Conservation (phyloP, 2,797 vertebrate genomes). For the Cirrhinus molitorella region DNA sequence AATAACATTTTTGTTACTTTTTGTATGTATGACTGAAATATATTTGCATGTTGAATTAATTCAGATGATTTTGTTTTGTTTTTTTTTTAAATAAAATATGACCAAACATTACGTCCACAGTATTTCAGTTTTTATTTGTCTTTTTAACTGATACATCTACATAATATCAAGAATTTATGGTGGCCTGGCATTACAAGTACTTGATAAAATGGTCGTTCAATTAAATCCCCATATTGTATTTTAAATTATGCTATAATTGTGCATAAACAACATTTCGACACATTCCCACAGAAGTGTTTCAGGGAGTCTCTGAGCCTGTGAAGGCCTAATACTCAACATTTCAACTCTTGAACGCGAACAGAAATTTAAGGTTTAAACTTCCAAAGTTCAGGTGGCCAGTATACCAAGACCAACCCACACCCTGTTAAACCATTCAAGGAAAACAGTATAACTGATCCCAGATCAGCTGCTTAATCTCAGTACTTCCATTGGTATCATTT, state of each 20-base stretch:
- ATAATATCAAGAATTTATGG: slow-evolving; percentile 68
- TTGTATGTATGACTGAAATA: not conserved
- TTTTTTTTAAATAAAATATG: slow-evolving; percentile 4
- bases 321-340: slow-evolving; percentile 20
- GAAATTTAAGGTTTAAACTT: not conserved
- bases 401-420: not conserved
- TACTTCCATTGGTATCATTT: slow-evolving; percentile 53
- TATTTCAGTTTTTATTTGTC: slow-evolving; percentile 68
- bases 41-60: not conserved
- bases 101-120: slow-evolving; percentile 58
- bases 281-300: slow-evolving; percentile 72
- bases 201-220: slow-evolving; percentile 46
- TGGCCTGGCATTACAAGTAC: slow-evolving; percentile 75
- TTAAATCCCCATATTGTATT: slow-evolving; percentile 39
- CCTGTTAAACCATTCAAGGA: slow-evolving; percentile 15
- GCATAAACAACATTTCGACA: slow-evolving; percentile 64
- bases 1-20: not conserved
- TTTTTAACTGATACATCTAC: slow-evolving; percentile 77
- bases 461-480: slow-evolving; percentile 58
- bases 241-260: slow-evolving; percentile 66
- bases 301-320: slow-evolving; percentile 6
- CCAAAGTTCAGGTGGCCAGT: not conserved
- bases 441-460: slow-evolving; percentile 53
- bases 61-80: not conserved
- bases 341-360: slow-evolving; percentile 9